Base-by-base conservation (phyloP, 2,888 invertebrate species). In the Eupithecia abbreviata region DNA sequence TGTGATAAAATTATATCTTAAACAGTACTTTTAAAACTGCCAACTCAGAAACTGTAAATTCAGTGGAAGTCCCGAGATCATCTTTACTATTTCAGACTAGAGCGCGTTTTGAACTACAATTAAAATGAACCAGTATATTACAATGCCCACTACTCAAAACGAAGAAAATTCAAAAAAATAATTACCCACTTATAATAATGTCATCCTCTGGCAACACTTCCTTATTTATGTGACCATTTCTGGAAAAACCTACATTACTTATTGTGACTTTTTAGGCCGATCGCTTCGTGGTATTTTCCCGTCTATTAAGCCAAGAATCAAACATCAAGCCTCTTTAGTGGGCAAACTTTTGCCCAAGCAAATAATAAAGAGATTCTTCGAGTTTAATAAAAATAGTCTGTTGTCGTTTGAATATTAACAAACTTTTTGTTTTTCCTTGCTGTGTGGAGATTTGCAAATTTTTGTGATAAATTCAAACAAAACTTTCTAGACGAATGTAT, bases 401-500 rank as follows among this genome's bases (percentile, higher is more conserved):
- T 66, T 66, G 66, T 66, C 41, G 42, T 66, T 66, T 66, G 15
- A 18, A 47, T 68, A 68, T 47, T 45, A 45, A 30, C 66, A 66
- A 66, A 71, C 15, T 49, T 55, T 55, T 55, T 15, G 51, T 55
- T 71, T 65, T 45, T 47, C 72, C 41, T 58, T 47, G 45, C 30
- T 47, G 18, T 47, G 43, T n/a, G 15, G 74, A 77, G 74, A 77
- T 74, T 79, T 77, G 74, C 82, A 80, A 85, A 80, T 72, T 77
- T 79, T 75, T 73, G 65, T 74, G 80, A 76, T 74, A 80, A 82
- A 81, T 80, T 80, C 78, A 81, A 78, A 83, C 81, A 79, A 81
- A 86, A 86, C 84, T 86, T 86, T 80, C 79, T 80, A 85, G 85
- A 86, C 85, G 80, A 82, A 84, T 85, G 82, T 84, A 77, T 84